Evolutionary conservation across 2,113 vertebrate genomes (phyloP), one percentile per base, ranked within the genome.

Genomic region (Tinamus guttatus): DNA sequence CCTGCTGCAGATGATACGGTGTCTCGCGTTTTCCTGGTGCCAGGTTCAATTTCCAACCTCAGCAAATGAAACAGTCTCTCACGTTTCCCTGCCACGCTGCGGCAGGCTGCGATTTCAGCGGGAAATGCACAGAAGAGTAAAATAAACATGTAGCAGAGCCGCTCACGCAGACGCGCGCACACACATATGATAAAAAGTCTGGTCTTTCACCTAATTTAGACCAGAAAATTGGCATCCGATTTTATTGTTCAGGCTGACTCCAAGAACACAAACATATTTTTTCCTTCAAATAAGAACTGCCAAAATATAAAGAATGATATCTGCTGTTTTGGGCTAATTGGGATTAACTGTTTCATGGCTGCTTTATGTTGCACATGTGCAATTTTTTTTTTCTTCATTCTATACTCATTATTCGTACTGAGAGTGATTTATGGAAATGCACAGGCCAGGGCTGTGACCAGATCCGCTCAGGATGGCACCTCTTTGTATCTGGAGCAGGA

Each of bases 181-280:
- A 89, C 75, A 97, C 95, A 63, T 83, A 85, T 47, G 73, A 96
- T 85, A 91, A 60, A 95, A 27, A 64, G 71, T 91, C 81, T 94
- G 96, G 82, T 95, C 45, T 94, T 97, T 94, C 94, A 95, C 74
- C 59, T 84, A 97, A 96, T 96, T 97, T 96, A 97, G 94, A 97
- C 95, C 93, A 97, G 93, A 97, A 96, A 96, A 92, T 96, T 97
- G 96, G 95, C 96, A 93, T 96, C 83, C 0, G 27, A 89, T 97
- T 96, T 97, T 96, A 97, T 96, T 94, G 94, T 96, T 93, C 95
- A 87, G 83, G 20, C 90, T 67, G 81, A 87, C 70, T 96, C 93
- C 92, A 96, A 96, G 95, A 96, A 58, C 74, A 96, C 94, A 97
- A 96, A 93, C 90, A 93, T 95, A 90, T 93, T 97, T 97, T 96